These are phyloP conservation scores for Morelia viridis DNA, from an alignment of 2,797 vertebrate genomes.

Conservation along the genomic window DNA sequence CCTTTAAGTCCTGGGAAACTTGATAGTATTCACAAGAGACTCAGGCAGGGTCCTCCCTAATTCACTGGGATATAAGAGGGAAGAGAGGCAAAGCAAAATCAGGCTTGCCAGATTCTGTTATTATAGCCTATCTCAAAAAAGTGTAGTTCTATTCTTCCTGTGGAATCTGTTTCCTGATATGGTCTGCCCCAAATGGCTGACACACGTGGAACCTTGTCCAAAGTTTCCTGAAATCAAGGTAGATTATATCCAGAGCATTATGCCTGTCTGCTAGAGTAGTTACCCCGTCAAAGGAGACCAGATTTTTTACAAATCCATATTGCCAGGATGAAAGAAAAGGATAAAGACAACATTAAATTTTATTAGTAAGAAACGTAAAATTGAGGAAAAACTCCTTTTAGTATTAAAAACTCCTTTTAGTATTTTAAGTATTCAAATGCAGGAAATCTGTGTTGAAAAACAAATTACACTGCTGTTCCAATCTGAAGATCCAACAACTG, in stretches of 20 bases:
- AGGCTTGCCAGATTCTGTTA: neutral
- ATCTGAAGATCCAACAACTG: neutral
- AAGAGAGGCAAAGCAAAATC: neutral
- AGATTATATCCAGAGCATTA: neutral
- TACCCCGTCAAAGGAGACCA: neutral
- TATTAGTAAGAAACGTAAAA: neutral
- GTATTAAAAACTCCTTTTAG: neutral
- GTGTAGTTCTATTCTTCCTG: neutral
- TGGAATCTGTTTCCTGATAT: neutral
- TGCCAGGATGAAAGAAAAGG: neutral
- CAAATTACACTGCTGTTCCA: neutral
- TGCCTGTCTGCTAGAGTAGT: neutral
- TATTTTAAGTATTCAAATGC: neutral
- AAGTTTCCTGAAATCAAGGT: neutral
- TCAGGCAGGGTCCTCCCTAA: neutral
- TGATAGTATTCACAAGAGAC: neutral
- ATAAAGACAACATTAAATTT: neutral
- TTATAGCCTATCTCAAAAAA: neutral
- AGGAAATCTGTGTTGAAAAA: neutral
- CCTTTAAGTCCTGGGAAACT: neutral
- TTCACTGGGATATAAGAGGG: neutral
- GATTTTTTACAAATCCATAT: neutral
- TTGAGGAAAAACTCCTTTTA: neutral
- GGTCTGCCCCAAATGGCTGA: neutral
- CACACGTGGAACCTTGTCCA: neutral